phyloP scores from a whole-genome alignment of 2,113 vertebrate species.

The Podarcis cretensis region DNA sequence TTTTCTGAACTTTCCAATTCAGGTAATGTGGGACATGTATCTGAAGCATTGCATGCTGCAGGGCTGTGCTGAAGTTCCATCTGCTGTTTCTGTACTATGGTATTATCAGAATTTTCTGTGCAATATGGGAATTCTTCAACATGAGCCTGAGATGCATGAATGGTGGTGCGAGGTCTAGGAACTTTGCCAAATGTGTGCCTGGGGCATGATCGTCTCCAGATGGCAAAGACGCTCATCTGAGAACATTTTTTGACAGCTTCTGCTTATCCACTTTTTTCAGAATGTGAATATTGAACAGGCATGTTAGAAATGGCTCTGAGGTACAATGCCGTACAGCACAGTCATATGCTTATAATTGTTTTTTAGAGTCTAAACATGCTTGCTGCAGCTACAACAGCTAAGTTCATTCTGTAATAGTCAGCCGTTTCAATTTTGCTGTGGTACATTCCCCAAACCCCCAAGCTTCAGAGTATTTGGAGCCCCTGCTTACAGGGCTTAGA shows the following conservation, averaged over 20 bases:
- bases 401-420: conserved; percentile 6
- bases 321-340: background rate
- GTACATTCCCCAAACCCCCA: too few relatives aligned
- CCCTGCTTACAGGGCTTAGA: too few relatives aligned
- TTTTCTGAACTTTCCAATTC: background rate
- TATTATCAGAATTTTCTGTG: background rate
- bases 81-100: background rate
- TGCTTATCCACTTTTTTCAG: background rate
- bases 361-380: background rate
- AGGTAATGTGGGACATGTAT: background rate
- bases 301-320: background rate
- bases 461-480: too few relatives aligned
- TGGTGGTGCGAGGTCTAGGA: background rate
- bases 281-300: background rate
- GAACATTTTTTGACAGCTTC: background rate
- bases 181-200: background rate
- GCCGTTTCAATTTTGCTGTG: conserved; percentile 30
- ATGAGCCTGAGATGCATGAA: background rate
- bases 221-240: background rate
- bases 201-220: background rate
- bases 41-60: background rate
- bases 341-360: background rate
- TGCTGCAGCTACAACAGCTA: background rate
- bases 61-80: background rate
- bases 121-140: background rate